These are phyloP conservation scores for Lepidotrigona ventralis DNA, from an alignment of 1,140 invertebrate genomes.

Conservation along the genomic window DNA sequence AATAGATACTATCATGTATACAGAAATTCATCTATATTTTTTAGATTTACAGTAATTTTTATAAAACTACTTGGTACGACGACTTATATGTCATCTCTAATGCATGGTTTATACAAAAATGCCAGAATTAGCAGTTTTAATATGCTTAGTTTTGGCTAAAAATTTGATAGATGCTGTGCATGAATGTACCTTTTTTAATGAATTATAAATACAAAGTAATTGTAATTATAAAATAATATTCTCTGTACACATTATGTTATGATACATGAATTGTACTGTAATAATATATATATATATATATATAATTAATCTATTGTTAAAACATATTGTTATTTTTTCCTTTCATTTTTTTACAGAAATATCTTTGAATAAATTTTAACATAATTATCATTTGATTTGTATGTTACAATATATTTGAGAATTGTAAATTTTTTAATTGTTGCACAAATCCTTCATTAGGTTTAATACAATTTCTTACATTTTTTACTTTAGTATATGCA, in stretches of 20 bases:
- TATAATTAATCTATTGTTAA: conserved; percentile 54
- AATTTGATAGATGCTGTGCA: conserved; percentile 75
- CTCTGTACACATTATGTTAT: conserved; percentile 74
- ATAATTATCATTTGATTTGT: background rate
- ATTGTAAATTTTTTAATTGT: conserved; percentile 81
- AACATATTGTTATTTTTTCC: conserved; percentile 34
- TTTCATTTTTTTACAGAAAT: conserved; percentile 20
- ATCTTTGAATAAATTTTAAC: conserved; percentile 19
- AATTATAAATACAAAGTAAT: conserved; percentile 73
- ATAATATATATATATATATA: conserved; percentile 66
- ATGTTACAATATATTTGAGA: conserved; percentile 19
- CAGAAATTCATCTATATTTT: conserved; percentile 79
- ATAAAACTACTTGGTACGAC: conserved; percentile 77
- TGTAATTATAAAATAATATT: conserved; percentile 76
- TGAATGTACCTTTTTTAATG: conserved; percentile 75
- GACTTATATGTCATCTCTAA: conserved; percentile 73
- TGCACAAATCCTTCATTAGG: conserved; percentile 90
- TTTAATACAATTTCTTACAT: conserved; percentile 83
- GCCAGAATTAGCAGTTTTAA: conserved; percentile 72
- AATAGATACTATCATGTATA: conserved; percentile 68
- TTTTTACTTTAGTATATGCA: conserved; percentile 87
- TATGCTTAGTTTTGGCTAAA: conserved; percentile 72
- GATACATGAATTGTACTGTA: conserved; percentile 73
- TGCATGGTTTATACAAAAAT: conserved; percentile 67
- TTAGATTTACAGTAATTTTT: conserved; percentile 79